These are phyloP conservation scores for Limnephilus marmoratus DNA, from an alignment of 2,888 invertebrate species.

Conservation along the genomic window DNA sequence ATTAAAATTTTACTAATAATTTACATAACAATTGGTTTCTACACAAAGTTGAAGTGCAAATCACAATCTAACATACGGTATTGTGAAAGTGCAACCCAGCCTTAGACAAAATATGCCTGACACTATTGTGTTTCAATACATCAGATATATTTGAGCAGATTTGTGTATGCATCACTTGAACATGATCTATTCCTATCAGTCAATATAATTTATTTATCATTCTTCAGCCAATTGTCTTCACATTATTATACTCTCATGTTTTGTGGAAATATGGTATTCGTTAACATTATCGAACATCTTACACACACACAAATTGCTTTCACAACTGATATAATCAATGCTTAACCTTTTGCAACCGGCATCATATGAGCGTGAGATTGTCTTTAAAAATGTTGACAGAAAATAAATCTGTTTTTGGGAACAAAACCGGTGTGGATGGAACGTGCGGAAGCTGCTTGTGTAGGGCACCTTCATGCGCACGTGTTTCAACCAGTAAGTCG, in stretches of 20 bases:
- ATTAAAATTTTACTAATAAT: background rate
- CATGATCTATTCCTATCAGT: background rate
- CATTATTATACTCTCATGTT: background rate
- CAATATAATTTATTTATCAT: background rate
- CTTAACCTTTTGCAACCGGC: too few relatives aligned
- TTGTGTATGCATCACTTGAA: slow-evolving; percentile 31
- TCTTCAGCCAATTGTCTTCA: background rate
- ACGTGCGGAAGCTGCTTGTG: too few relatives aligned
- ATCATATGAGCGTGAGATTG: too few relatives aligned
- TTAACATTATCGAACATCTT: background rate
- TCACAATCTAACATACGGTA: slow-evolving; percentile 16
- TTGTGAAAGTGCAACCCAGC: slow-evolving; percentile 24
- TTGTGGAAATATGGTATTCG: background rate
- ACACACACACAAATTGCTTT: background rate
- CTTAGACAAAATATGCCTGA: slow-evolving; percentile 14
- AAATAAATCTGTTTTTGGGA: too few relatives aligned
- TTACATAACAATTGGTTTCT: slow-evolving; percentile 7
- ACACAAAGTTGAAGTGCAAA: background rate
- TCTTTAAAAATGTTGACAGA: too few relatives aligned
- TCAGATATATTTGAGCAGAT: slow-evolving; percentile 33
- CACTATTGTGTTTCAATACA: background rate
- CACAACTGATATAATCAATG: background rate
- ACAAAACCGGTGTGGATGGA: too few relatives aligned
- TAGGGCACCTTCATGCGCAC: too few relatives aligned
- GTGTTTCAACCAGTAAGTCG: too few relatives aligned